Conservation (phyloP, 2,113 vertebrate species). For the Edolisoma coerulescens region DNA sequence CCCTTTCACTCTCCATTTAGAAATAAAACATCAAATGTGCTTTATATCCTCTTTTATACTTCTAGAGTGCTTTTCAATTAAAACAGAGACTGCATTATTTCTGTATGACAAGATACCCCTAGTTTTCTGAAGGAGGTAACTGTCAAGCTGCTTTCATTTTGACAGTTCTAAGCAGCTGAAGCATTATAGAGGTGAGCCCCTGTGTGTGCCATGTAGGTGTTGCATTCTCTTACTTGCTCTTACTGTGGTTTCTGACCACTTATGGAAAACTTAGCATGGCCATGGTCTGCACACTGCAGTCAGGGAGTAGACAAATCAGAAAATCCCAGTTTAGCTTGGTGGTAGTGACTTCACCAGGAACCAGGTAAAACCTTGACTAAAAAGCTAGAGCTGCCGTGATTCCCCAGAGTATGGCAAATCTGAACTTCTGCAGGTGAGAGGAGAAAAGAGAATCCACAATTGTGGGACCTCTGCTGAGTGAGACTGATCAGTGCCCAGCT, state of each 20-base stretch:
- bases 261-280: accelerated
- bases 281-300: neutral
- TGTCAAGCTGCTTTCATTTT: neutral
- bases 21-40: neutral
- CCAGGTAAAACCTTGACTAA: neutral
- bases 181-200: neutral
- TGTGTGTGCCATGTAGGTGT: neutral
- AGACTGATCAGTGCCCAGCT: neutral
- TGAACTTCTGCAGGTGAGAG: neutral
- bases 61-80: neutral
- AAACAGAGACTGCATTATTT: neutral
- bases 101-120: neutral
- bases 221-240: neutral
- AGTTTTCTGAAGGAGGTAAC: neutral
- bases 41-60: neutral
- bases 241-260: neutral
- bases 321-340: neutral
- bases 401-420: neutral
- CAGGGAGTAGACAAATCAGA: neutral
- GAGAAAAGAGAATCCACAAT: neutral
- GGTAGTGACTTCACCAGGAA: neutral
- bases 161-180: neutral
- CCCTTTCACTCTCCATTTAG: neutral
- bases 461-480: neutral
- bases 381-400: neutral